Conservation (phyloP, 2,888 invertebrate species). For the Galerucella calmariensis region DNA sequence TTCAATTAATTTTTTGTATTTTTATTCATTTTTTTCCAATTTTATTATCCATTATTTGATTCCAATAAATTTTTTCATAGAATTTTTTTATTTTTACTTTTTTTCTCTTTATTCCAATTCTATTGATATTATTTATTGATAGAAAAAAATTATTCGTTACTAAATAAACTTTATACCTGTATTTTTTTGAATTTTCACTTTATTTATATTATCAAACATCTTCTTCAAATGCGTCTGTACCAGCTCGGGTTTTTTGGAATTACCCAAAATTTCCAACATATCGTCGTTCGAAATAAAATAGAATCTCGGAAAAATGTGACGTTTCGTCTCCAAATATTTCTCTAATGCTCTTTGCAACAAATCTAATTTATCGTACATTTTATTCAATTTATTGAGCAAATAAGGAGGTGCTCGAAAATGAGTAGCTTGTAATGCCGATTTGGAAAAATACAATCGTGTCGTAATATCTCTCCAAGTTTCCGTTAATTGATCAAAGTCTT, state of each 20-base stretch:
- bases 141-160: too few relatives aligned
- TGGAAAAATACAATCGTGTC: conserved; percentile 66
- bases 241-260: conserved; percentile 83
- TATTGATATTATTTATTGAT: too few relatives aligned
- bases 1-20: too few relatives aligned
- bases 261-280: conserved; percentile 85
- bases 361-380: conserved; percentile 82
- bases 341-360: conserved; percentile 85
- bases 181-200: conserved; percentile 73
- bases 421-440: conserved; percentile 73
- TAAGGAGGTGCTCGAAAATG: conserved; percentile 71
- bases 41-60: too few relatives aligned
- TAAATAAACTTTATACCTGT: too few relatives aligned
- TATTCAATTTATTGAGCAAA: conserved; percentile 75
- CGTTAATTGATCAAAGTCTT: conserved; percentile 80
- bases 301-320: conserved; percentile 87
- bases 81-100: too few relatives aligned
- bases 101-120: too few relatives aligned
- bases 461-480: conserved; percentile 78
- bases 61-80: too few relatives aligned
- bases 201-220: conserved; percentile 86
- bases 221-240: conserved; percentile 90
- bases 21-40: too few relatives aligned
- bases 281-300: conserved; percentile 88
- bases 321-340: conserved; percentile 87